Percentiles rank a stretch among this genome's conserved stretches.
Evolutionary conservation across 37 sponge, comb jelly and placozoan genomes (phyloP).

Genomic region (Eunapius fragilis): DNA sequence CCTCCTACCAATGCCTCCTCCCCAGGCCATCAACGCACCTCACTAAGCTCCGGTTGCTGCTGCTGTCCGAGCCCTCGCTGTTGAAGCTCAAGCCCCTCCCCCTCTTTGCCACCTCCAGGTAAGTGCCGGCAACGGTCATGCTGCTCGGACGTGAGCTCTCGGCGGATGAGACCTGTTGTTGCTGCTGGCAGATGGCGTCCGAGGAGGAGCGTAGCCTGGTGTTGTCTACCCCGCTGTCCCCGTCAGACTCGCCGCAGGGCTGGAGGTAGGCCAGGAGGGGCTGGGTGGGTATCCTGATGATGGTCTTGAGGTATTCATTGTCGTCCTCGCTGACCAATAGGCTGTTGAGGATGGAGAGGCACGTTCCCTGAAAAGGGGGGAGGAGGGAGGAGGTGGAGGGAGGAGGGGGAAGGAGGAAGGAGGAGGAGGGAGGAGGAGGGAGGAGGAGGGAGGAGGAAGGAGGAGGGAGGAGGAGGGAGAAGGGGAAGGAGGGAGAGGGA

Average conservation of each 20-base stretch:
- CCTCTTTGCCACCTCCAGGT: too few relatives aligned
- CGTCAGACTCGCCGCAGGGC: too few relatives aligned
- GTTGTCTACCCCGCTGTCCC: too few relatives aligned
- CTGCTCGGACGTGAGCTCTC: conserved; percentile 17
- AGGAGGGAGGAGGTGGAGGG: too few relatives aligned
- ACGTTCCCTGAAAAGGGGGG: conserved; percentile 59
- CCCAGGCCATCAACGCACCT: conserved; percentile 4
- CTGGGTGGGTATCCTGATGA: conserved; percentile 64
- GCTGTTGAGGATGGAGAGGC: conserved; percentile 68
- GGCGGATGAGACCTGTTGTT: not conserved
- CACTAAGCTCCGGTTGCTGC: conserved; percentile 11
- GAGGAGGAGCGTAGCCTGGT: conserved; percentile 34
- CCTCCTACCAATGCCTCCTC: too few relatives aligned
- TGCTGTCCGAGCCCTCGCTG: conserved; percentile 31
- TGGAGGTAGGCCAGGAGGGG: conserved; percentile 82
- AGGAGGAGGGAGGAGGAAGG: too few relatives aligned
- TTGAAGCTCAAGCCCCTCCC: conserved; percentile 6
- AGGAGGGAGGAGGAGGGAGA: too few relatives aligned
- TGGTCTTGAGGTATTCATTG: conserved; percentile 67
- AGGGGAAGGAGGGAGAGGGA: too few relatives aligned
- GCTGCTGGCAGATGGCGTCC: too few relatives aligned
- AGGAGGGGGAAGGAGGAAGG: too few relatives aligned
- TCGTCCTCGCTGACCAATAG: conserved; percentile 75
- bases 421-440: too few relatives aligned
- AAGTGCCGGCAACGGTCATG: too few relatives aligned